Evolutionary conservation across 2,888 invertebrate species (phyloP).

Genomic region (Rhimphoctona megacephalus): DNA sequence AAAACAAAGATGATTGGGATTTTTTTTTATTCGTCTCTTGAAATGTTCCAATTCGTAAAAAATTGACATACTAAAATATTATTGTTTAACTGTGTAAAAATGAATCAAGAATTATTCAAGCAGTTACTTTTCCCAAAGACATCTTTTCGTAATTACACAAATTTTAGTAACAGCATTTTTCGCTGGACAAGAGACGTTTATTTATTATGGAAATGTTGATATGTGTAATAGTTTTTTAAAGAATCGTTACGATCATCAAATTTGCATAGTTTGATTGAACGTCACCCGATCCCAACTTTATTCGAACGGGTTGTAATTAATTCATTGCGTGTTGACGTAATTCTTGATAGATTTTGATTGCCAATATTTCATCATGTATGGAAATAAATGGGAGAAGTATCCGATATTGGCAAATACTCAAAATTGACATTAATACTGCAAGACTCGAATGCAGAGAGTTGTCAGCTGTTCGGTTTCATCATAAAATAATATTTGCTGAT

Average conservation of each 20-base stretch:
- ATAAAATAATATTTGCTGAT: neutral
- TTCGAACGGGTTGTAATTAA: constrained; percentile 1
- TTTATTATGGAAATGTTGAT: neutral
- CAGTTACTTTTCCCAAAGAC: no score
- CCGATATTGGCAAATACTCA: constrained; percentile 12
- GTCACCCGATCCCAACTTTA: neutral
- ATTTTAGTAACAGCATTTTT: neutral
- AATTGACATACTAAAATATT: no score
- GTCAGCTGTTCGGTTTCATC: neutral
- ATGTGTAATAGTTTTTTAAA: neutral
- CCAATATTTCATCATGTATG: constrained; percentile 24
- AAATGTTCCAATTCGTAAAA: no score
- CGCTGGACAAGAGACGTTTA: neutral
- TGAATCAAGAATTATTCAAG: no score
- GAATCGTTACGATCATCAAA: neutral
- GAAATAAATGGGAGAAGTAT: constrained; percentile 2
- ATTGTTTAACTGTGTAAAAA: no score
- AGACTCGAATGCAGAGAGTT: neutral
- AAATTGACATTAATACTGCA: constrained; percentile 16
- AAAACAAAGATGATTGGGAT: constrained; percentile 72
- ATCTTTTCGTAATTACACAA: neutral
- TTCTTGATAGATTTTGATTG: constrained; percentile 9
- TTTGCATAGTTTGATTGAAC: constrained; percentile 13
- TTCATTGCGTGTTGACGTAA: constrained; percentile 8
- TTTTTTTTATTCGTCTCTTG: neutral